phyloP scores from a whole-genome alignment of 2,113 vertebrate species.

The Hemibagrus wyckioides region DNA sequence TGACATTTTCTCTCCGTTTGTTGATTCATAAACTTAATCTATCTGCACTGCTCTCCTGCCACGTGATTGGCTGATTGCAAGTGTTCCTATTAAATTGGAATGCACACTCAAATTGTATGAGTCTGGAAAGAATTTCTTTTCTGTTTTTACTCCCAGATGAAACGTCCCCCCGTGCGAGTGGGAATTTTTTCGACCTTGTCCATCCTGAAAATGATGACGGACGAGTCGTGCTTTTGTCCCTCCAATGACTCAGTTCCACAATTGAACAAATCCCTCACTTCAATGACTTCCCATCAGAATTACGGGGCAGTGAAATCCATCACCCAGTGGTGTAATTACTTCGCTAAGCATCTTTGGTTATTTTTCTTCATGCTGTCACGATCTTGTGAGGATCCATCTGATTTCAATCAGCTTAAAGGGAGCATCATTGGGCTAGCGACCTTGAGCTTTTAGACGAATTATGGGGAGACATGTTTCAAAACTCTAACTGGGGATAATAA shows the following conservation, averaged over 20 bases:
- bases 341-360: slow-evolving; percentile 28
- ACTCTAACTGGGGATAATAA: slow-evolving; percentile 48
- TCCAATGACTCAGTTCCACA: slow-evolving; percentile 34
- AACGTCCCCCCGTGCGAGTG: slow-evolving; percentile 29
- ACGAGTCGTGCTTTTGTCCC: neutral
- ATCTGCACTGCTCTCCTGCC: neutral
- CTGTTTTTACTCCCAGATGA: slow-evolving; percentile 38
- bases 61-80: neutral
- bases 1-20: neutral
- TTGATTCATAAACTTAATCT: neutral
- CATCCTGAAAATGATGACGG: slow-evolving; percentile 23
- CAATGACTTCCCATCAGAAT: slow-evolving; percentile 29
- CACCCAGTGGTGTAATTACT: slow-evolving; percentile 35
- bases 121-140: slow-evolving; percentile 13
- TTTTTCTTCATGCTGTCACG: slow-evolving; percentile 44
- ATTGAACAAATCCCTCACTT: slow-evolving; percentile 40
- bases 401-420: slow-evolving; percentile 55
- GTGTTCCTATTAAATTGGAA: neutral
- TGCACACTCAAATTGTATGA: neutral
- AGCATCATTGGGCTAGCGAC: slow-evolving; percentile 33
- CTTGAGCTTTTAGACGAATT: slow-evolving; percentile 46
- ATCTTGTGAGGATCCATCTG: slow-evolving; percentile 41
- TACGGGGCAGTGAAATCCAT: slow-evolving; percentile 4
- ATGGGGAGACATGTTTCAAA: slow-evolving; percentile 42
- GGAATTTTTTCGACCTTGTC: slow-evolving; percentile 43